phyloP scores from a whole-genome alignment of 1,140 invertebrate genomes.

The Microplitis demolitor region DNA sequence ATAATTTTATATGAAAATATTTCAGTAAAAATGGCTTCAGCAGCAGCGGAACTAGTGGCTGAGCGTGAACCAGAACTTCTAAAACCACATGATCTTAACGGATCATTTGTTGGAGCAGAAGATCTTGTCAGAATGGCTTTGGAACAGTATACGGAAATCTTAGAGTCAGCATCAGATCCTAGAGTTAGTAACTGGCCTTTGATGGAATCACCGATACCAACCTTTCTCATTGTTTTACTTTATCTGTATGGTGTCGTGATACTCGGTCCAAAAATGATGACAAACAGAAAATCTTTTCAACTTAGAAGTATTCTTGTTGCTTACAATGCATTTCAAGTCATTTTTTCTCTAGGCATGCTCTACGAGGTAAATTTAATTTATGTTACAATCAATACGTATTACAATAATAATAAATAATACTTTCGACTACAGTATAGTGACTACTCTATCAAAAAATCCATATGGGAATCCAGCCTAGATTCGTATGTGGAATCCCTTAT shows the following conservation, averaged over 20 bases:
- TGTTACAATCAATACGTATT: not conserved
- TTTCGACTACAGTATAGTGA: too few relatives aligned
- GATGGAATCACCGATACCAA: conserved; percentile 88
- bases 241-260: conserved; percentile 83
- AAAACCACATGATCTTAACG: conserved; percentile 48
- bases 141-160: conserved; percentile 66
- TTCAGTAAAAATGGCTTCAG: conserved; percentile 55
- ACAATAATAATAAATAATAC: too few relatives aligned
- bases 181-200: conserved; percentile 88
- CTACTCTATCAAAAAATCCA: too few relatives aligned
- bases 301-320: conserved; percentile 78
- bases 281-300: conserved; percentile 84
- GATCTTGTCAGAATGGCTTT: conserved; percentile 65
- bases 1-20: conserved; percentile 18
- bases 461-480: too few relatives aligned
- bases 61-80: conserved; percentile 50
- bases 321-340: conserved; percentile 89
- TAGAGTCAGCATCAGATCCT: conserved; percentile 72
- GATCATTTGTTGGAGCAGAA: conserved; percentile 57
- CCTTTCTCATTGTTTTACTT: conserved; percentile 77
- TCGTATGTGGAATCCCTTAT: too few relatives aligned
- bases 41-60: conserved; percentile 56
- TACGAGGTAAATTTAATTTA: conserved; percentile 74
- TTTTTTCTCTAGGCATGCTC: conserved; percentile 85
- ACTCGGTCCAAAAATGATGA: conserved; percentile 85